Base-by-base conservation (phyloP, 2,888 invertebrate species). In the Sinotaia quadrata region DNA sequence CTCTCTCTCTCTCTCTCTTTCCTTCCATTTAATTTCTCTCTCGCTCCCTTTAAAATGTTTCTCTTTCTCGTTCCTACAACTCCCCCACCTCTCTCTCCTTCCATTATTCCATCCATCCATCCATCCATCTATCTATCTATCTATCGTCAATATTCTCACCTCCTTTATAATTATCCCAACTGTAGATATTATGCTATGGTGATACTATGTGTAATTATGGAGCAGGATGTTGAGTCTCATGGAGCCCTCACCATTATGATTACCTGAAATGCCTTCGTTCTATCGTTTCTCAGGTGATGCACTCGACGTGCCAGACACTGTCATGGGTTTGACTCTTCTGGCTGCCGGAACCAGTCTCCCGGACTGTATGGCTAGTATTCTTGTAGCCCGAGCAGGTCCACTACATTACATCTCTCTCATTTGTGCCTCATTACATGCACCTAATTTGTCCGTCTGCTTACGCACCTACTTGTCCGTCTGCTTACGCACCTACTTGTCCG, bases 301-400 rank as follows among this genome's bases (percentile, higher is more conserved):
- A 0, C 65, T 85, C 27, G 80, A 78, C 29, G 84, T 87, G 51
- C 86, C 86, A 0, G 87, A 87, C 72, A 85, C 86, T 2, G 85
- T 87, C n/a, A 85, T 85, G 82, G 87, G 87, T 1, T 73, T 87
- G 54, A 87, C 86, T 0, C 72, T 87, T 7, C 73, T 87, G 33
- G 87, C 87, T 15, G 85, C 84, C n/a, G 87, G 87, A 5, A 86
- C 85, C n/a, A 84, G 84, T 61, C 83, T 85, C 5, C 86, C 86
- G 1, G 87, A 87, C 67, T 84, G 85, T 67, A 69, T 87, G 27
- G 74, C 85, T n/a, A 84, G 84, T 71, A 59, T 87, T 2, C 78
- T 87, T 68, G 87, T 86, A 1, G 83, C 85, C 1, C 75, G 84
- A 74, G 85, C 85, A 60, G 87, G 86, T 87, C 72, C 67, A 79